Percentiles rank a stretch among this genome's conserved stretches.
Evolutionary conservation across 2,797 vertebrate genomes (phyloP).

Genomic region (Cyprinella venusta): DNA sequence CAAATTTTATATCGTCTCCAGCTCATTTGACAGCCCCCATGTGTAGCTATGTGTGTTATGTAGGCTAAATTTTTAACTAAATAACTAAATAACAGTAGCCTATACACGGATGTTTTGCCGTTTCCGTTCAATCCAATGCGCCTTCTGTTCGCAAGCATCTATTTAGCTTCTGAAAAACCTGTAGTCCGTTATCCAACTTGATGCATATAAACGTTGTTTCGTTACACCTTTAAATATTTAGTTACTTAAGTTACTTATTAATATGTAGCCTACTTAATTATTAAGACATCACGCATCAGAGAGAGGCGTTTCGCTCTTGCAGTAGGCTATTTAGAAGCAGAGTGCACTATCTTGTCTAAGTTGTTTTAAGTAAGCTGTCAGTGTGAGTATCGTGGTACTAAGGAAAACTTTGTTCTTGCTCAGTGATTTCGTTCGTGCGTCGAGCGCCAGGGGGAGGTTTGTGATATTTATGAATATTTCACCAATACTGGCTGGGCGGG

Average conservation of each 20-base stretch:
- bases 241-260: background rate
- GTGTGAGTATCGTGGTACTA: background rate
- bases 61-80: background rate
- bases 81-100: too few species aligned
- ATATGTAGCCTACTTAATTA: too few species aligned
- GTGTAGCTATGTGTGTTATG: background rate
- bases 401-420: background rate
- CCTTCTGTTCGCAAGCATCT: background rate
- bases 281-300: background rate
- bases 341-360: too few species aligned
- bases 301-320: background rate
- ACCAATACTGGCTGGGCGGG: constrained; percentile 48
- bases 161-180: background rate
- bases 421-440: background rate
- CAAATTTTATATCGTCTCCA: background rate
- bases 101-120: too few species aligned
- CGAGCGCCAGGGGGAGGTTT: constrained; percentile 22
- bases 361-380: background rate
- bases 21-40: background rate
- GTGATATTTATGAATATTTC: constrained; percentile 39
- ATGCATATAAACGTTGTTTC: background rate
- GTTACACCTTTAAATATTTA: background rate
- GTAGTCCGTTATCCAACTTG: background rate
- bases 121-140: background rate
- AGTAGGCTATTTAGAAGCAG: background rate